phyloP scores from a whole-genome alignment of 2,797 vertebrate genomes.

The Pipistrellus nathusii region DNA sequence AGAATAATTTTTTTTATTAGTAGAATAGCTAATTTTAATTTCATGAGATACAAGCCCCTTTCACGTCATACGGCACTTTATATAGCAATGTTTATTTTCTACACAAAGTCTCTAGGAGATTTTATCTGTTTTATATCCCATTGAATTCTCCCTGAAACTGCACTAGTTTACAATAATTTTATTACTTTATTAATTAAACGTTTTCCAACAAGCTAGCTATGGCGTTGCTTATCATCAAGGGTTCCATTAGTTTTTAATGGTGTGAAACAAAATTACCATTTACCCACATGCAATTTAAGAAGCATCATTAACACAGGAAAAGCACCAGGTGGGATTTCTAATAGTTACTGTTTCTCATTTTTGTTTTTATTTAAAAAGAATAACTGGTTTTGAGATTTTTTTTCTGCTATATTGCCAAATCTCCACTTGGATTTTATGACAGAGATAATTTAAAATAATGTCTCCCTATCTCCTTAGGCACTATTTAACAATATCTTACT shows the following conservation, averaged over 20 bases:
- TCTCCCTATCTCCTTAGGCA: constrained; percentile 85
- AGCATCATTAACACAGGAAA: constrained; percentile 91
- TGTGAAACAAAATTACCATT: constrained; percentile 93
- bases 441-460: constrained; percentile 88
- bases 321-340: constrained; percentile 93
- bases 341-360: constrained; percentile 91
- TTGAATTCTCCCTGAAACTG: constrained; percentile 91
- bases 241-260: constrained; percentile 94
- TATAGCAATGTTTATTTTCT: constrained; percentile 88
- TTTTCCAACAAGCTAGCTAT: constrained; percentile 93
- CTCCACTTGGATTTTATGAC: constrained; percentile 84
- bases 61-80: constrained; percentile 86
- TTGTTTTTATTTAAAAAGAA: constrained; percentile 92
- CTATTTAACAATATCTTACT: constrained; percentile 76
- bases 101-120: constrained; percentile 87
- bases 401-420: constrained; percentile 83
- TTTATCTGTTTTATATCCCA: constrained; percentile 91
- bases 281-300: constrained; percentile 92
- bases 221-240: constrained; percentile 93
- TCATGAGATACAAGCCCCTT: constrained; percentile 59
- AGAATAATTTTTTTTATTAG: constrained; percentile 79
- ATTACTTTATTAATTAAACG: constrained; percentile 94
- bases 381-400: constrained; percentile 86
- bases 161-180: constrained; percentile 93
- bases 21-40: constrained; percentile 81